Evolutionary conservation across 2,113 vertebrate species (phyloP).

Genomic region (Callochromis pleurospilus): DNA sequence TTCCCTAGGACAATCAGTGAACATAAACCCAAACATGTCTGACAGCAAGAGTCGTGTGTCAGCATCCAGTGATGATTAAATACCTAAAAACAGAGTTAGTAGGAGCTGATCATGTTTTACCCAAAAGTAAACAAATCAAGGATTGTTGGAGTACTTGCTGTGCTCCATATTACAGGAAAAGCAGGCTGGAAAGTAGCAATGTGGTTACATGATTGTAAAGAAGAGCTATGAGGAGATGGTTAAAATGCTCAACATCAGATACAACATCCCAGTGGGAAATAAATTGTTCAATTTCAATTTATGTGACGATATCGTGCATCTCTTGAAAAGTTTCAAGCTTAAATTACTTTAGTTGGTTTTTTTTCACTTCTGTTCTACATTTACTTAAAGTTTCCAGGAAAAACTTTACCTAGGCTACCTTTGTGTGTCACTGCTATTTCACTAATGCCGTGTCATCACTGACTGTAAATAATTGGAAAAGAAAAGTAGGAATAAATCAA

Average conservation of each 20-base stretch:
- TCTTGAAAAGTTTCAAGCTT: neutral
- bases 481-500: neutral
- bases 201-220: neutral
- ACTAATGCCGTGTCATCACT: neutral
- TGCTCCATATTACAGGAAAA: neutral
- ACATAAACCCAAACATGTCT: neutral
- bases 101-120: neutral
- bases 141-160: neutral
- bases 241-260: neutral
- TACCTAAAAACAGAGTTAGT: neutral
- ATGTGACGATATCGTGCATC: neutral
- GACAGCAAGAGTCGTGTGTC: neutral
- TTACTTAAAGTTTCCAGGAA: neutral
- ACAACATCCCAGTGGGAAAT: neutral
- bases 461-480: neutral
- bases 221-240: neutral
- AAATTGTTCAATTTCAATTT: neutral
- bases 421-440: neutral
- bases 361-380: neutral
- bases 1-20: neutral
- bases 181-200: neutral
- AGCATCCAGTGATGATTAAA: neutral
- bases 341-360: neutral
- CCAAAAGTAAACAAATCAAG: neutral
- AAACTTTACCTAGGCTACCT: neutral